These are phyloP conservation scores for Orthonyx spaldingii DNA, from an alignment of 2,113 vertebrate species.

Conservation along the genomic window DNA sequence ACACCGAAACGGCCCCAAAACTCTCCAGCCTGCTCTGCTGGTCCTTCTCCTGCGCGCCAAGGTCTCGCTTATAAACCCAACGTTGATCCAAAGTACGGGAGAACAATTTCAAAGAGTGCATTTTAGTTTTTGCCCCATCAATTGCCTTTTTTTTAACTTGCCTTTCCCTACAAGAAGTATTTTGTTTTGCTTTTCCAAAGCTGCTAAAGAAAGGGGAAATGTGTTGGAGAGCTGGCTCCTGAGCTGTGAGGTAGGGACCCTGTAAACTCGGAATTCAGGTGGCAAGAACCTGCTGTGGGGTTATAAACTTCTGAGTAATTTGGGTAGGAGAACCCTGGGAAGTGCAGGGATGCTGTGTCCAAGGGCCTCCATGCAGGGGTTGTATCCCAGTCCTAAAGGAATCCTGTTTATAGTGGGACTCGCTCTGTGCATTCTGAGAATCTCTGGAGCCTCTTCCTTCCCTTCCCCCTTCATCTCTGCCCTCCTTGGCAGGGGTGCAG, in stretches of 20 bases:
- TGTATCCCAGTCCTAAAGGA: neutral
- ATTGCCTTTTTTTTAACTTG: accelerated
- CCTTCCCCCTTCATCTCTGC: neutral
- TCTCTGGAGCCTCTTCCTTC: accelerated
- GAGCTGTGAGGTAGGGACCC: neutral
- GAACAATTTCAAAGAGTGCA: accelerated
- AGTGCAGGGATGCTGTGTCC: neutral
- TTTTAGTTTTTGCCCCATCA: accelerated
- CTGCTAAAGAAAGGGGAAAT: neutral
- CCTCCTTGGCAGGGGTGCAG: neutral
- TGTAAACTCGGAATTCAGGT: accelerated
- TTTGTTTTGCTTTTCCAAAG: neutral
- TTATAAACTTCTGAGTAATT: accelerated
- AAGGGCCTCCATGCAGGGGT: accelerated
- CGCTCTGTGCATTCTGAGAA: accelerated
- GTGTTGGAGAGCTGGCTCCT: neutral
- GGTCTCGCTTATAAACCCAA: accelerated
- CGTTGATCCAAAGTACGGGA: accelerated
- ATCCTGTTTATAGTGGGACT: accelerated
- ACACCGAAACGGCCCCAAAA: neutral
- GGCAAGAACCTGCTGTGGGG: accelerated
- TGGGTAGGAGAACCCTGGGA: accelerated
- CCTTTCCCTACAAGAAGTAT: accelerated
- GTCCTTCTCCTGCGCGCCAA: accelerated
- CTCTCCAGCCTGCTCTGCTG: accelerated